These are phyloP conservation scores for Holacanthella duospinosa DNA, from an alignment of 2,888 invertebrate species.

Conservation along the genomic window DNA sequence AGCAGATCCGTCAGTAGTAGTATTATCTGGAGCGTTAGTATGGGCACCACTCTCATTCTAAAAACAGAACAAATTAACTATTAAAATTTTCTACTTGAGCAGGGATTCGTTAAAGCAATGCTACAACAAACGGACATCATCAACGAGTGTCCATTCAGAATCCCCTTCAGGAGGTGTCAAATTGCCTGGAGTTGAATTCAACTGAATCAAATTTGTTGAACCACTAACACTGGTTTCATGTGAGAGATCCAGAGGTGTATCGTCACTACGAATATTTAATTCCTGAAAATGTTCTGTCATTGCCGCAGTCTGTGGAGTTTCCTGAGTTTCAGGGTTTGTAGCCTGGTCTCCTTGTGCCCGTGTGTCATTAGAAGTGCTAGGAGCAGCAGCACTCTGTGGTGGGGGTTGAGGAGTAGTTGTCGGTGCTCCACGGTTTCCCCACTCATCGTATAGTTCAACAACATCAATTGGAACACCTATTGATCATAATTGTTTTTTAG, in stretches of 20 bases:
- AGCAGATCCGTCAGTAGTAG: background rate
- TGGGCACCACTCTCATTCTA: background rate
- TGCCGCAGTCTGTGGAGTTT: too few species aligned
- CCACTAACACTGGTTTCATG: slow-evolving; percentile 5
- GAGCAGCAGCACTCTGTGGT: background rate
- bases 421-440: slow-evolving; percentile 26
- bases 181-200: background rate
- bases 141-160: slow-evolving; percentile 31
- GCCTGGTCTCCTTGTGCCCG: background rate
- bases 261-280: slow-evolving; percentile 9
- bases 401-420: background rate
- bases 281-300: slow-evolving; percentile 13
- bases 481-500: background rate
- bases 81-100: background rate
- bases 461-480: slow-evolving; percentile 36
- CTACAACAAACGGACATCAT: slow-evolving; percentile 17
- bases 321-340: background rate
- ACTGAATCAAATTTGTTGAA: background rate
- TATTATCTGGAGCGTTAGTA: background rate
- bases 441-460: slow-evolving; percentile 33
- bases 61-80: background rate
- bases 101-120: background rate
- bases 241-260: background rate
- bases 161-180: slow-evolving; percentile 8
- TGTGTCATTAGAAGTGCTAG: background rate